phyloP scores from a whole-genome alignment of 1,140 invertebrate species.

The Brachionus rubens region DNA sequence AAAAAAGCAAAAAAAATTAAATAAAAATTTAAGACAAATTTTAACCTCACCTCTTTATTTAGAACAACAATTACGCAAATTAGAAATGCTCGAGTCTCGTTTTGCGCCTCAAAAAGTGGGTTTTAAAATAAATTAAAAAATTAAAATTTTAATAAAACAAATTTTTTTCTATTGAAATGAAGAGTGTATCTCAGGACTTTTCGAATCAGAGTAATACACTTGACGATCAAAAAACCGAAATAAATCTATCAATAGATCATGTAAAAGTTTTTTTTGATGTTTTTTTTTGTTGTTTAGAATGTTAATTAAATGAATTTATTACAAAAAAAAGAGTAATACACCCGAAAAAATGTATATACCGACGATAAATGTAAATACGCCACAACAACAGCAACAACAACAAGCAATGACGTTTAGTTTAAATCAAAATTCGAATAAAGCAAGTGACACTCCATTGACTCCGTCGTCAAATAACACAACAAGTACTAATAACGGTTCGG shows the following conservation, averaged over 20 bases:
- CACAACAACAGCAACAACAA: slow-evolving; percentile 21
- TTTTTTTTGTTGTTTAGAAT: background rate
- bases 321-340: slow-evolving; percentile 45
- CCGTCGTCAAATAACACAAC: background rate
- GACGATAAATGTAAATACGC: slow-evolving; percentile 27
- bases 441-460: background rate
- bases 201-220: slow-evolving; percentile 44
- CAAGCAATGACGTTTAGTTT: slow-evolving; percentile 8
- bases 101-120: slow-evolving; percentile 42
- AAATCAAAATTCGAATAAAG: slow-evolving; percentile 32
- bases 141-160: background rate
- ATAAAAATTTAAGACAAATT: slow-evolving; percentile 3
- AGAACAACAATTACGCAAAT: slow-evolving; percentile 43
- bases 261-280: background rate
- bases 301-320: too few species aligned
- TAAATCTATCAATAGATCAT: slow-evolving; percentile 26
- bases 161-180: background rate
- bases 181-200: slow-evolving; percentile 44
- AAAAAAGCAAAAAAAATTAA: too few species aligned
- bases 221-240: slow-evolving; percentile 44
- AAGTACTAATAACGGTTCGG: background rate
- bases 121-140: slow-evolving; percentile 28
- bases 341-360: slow-evolving; percentile 45
- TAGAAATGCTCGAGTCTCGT: slow-evolving; percentile 46
- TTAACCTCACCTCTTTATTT: slow-evolving; percentile 17